These are phyloP conservation scores for Coptodon rendalli DNA, from an alignment of 2,113 vertebrate species.

Conservation along the genomic window DNA sequence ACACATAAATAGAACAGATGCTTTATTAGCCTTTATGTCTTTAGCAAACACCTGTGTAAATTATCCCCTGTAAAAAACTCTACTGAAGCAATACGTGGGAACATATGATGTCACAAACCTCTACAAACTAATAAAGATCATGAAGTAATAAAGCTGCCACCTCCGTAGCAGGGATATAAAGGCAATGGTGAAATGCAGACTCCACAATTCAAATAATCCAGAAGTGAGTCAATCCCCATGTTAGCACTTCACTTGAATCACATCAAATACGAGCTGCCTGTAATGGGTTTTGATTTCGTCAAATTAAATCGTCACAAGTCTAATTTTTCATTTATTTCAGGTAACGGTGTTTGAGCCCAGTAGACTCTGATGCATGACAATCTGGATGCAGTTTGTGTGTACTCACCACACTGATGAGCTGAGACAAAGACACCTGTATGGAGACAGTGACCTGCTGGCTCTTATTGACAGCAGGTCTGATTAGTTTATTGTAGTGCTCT, in stretches of 20 bases:
- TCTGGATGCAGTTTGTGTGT: not conserved
- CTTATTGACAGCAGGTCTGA: slow-evolving; percentile 75
- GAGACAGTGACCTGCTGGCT: slow-evolving; percentile 77
- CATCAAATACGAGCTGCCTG: not conserved
- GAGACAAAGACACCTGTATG: slow-evolving; percentile 76
- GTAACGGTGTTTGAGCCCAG: not conserved
- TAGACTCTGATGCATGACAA: rapidly evolving
- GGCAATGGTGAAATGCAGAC: rapidly evolving
- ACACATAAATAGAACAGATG: not conserved
- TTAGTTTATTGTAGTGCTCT: slow-evolving; percentile 77
- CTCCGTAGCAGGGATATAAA: not conserved
- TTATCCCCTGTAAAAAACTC: not conserved
- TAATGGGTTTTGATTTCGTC: not conserved
- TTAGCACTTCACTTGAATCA: not conserved
- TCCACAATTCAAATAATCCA: not conserved
- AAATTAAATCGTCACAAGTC: not conserved
- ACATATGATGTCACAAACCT: not conserved
- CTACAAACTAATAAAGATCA: not conserved
- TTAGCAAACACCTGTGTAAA: not conserved
- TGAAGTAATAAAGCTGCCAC: not conserved
- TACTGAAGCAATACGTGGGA: not conserved
- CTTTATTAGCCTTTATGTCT: not conserved
- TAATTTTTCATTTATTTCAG: not conserved
- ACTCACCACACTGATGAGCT: slow-evolving; percentile 78
- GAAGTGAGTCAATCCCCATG: not conserved